Percentiles rank a stretch among this genome's conserved stretches.
Conservation (phyloP, 2,888 invertebrate genomes). For the Pantelozetes paolii region DNA sequence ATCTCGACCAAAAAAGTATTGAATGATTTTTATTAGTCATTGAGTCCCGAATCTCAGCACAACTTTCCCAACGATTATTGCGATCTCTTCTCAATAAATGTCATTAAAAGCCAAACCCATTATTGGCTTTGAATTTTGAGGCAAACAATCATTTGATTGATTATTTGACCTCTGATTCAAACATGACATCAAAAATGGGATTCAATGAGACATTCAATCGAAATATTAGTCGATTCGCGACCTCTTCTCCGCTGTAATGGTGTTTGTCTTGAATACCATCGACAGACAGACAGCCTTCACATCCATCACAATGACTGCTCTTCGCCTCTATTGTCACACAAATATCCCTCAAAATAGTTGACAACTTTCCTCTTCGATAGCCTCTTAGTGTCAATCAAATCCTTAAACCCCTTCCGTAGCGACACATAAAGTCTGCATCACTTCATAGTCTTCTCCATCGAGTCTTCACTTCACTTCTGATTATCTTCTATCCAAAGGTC, state of each 20-base stretch:
- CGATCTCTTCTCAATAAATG: neutral
- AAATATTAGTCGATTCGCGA: neutral
- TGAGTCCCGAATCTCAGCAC: neutral
- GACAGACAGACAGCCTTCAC: neutral
- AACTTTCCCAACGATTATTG: neutral
- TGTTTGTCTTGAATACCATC: slow-evolving; percentile 15
- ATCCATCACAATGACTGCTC: slow-evolving; percentile 3
- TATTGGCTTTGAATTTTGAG: too few species aligned
- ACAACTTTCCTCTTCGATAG: slow-evolving; percentile 25
- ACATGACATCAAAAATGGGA: slow-evolving; percentile 4
- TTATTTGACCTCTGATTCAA: neutral
- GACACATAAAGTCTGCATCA: slow-evolving; percentile 17
- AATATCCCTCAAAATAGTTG: slow-evolving; percentile 4
- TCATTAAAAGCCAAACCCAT: too few species aligned
- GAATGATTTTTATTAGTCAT: slow-evolving; percentile 5
- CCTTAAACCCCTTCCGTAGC: neutral
- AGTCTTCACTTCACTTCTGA: slow-evolving; percentile 29
- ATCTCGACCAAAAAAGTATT: neutral
- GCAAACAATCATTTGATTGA: neutral
- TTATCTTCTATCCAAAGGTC: slow-evolving; percentile 14
- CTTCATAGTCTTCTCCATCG: slow-evolving; percentile 1
- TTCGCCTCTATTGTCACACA: neutral
- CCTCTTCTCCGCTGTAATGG: slow-evolving; percentile 11
- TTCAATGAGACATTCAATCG: neutral
- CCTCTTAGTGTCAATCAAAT: slow-evolving; percentile 18